Evolutionary conservation across 2,113 vertebrate genomes (phyloP), one percentile per base, ranked within the genome.

Genomic region (Malurus elegans): DNA sequence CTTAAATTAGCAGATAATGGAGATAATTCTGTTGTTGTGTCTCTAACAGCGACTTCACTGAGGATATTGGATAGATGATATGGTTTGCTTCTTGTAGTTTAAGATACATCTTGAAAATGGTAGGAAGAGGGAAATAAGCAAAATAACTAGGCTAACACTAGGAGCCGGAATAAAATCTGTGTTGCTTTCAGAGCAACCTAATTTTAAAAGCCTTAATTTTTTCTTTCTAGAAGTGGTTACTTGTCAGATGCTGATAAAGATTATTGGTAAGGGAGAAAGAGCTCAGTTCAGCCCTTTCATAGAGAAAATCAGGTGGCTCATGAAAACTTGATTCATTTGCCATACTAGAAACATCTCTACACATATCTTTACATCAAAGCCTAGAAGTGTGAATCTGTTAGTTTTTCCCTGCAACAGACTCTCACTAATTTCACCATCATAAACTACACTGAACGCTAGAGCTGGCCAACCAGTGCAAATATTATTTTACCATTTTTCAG

Each of bases 1-100:
- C 73, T 76, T 90, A 92, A 93, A 90, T 86, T 86, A 88, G 42
- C 21, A 89, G 78, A 62, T 66, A 89, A 86, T 67, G 31, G 32
- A 87, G 45, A 65, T 69, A 94, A 91, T 89, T 85, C 32, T 79
- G 31, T 32, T 74, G 38, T 38, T 79, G 10, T 69, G 18, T 83
- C 76, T 73, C 38, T 93, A 82, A 91, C 17, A 93, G n/a, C 6
- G 26, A 79, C 20, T 81, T 62, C 58, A 65, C 36, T 53, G 42
- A 91, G 32, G 29, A 45, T 88, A 82, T 56, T 73, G 26, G 20
- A 47, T 58, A 58, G 48, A 53, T 87, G 57, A 79, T 65, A 72
- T 34, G 9, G 66, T 88, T 93, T 66, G 7, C 58, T 76, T 90
- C 42, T 82, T 76, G 21, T 45, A 85, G 20, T 61, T 75, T 71